Percentiles rank a stretch among this genome's conserved stretches.
Conservation (phyloP, 23 tunicate species). For the Styela clava region DNA sequence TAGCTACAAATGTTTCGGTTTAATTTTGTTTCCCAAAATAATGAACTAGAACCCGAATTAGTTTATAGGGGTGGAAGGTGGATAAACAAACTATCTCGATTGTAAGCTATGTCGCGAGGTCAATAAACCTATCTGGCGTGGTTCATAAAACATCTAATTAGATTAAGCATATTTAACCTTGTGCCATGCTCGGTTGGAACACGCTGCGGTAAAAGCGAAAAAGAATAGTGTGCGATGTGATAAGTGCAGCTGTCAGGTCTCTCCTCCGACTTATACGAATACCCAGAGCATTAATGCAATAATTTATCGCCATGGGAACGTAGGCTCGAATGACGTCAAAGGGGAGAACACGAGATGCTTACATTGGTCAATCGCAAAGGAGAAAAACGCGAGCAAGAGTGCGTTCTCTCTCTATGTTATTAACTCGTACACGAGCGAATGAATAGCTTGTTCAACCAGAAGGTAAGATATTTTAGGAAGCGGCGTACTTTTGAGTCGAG, state of each 20-base stretch:
- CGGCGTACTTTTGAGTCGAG: not conserved
- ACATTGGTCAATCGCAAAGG: not conserved
- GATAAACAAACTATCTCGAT: no score
- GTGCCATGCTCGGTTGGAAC: not conserved
- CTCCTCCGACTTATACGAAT: not conserved
- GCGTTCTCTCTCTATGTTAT: not conserved
- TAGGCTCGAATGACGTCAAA: slow-evolving; percentile 16
- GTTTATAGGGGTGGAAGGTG: no score
- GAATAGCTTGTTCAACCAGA: no score
- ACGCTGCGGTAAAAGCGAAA: not conserved
- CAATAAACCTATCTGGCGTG: no score
- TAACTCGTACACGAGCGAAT: no score
- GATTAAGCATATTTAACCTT: no score
- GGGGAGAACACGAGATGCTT: not conserved
- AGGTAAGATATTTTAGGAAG: not conserved
- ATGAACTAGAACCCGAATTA: no score
- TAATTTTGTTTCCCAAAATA: no score
- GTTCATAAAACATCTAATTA: no score
- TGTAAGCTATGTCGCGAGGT: no score
- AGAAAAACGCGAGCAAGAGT: not conserved
- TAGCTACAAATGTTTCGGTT: no score
- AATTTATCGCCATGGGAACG: slow-evolving; percentile 21
- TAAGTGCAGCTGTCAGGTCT: slow-evolving; percentile 12
- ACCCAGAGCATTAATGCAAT: slow-evolving; percentile 3
- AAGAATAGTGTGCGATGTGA: not conserved